phyloP scores from a whole-genome alignment of 2,113 vertebrate genomes.

The Nematolebias whitei region DNA sequence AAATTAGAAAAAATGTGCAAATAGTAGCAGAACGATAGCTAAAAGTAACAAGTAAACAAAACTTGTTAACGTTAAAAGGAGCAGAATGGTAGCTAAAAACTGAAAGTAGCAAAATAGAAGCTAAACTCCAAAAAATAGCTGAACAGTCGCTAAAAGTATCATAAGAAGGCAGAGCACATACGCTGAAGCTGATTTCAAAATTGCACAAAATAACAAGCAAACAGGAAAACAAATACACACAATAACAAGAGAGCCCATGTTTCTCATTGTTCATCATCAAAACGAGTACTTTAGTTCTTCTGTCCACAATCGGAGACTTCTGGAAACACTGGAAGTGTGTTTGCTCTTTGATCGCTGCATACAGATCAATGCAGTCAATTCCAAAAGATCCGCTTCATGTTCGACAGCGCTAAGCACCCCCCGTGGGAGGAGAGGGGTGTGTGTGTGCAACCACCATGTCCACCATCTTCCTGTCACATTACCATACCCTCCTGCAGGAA shows the following conservation, averaged over 20 bases:
- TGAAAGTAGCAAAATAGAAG: no score
- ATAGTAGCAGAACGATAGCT: no score
- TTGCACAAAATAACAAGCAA: neutral
- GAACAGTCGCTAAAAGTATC: no score
- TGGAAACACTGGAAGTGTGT: neutral
- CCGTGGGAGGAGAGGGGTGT: conserved; percentile 31
- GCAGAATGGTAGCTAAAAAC: no score
- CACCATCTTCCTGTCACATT: conserved; percentile 70
- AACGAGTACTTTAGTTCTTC: neutral
- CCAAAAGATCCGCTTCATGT: neutral
- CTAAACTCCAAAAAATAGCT: no score
- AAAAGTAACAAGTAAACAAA: no score
- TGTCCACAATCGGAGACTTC: neutral
- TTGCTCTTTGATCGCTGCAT: neutral
- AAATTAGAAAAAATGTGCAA: no score
- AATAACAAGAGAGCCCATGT: neutral
- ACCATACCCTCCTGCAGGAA: conserved; percentile 63
- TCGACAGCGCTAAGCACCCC: conserved; percentile 8
- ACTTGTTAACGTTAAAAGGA: no score
- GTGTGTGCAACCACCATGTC: conserved; percentile 56
- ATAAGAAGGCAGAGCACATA: no score
- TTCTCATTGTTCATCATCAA: neutral
- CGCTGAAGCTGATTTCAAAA: neutral
- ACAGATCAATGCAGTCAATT: conserved; percentile 1
- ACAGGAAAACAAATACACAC: neutral